phyloP scores from a whole-genome alignment of 2,888 invertebrate species.

The Eilema depressum region DNA sequence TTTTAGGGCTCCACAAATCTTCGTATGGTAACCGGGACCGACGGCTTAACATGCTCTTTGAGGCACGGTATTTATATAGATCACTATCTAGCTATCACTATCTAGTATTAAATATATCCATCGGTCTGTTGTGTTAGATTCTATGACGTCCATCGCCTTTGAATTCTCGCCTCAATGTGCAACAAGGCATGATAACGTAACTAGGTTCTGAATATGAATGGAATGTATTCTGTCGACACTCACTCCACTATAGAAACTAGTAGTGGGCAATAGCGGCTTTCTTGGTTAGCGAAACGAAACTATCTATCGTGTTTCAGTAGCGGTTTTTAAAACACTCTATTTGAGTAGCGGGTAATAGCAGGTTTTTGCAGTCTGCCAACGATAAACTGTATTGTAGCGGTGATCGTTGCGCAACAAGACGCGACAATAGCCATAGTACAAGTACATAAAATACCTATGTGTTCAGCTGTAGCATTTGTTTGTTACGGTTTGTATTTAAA shows the following conservation, averaged over 20 bases:
- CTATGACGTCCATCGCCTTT: conserved; percentile 50
- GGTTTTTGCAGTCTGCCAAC: no score
- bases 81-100: background rate
- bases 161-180: conserved; percentile 46
- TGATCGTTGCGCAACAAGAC: no score
- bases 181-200: conserved; percentile 49
- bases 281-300: no score
- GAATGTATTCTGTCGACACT: conserved; percentile 29
- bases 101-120: conserved; percentile 22
- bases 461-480: no score
- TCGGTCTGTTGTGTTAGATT: conserved; percentile 42
- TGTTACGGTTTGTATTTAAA: no score
- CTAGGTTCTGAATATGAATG: conserved; percentile 58
- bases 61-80: background rate
- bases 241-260: background rate
- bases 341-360: no score
- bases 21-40: background rate
- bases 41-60: background rate
- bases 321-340: no score
- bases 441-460: no score
- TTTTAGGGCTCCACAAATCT: background rate
- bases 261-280: no score
- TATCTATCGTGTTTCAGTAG: no score
- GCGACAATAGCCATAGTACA: no score
- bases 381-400: no score